Conservation (phyloP, 2,888 invertebrate species). For the Aphrophora alni region DNA sequence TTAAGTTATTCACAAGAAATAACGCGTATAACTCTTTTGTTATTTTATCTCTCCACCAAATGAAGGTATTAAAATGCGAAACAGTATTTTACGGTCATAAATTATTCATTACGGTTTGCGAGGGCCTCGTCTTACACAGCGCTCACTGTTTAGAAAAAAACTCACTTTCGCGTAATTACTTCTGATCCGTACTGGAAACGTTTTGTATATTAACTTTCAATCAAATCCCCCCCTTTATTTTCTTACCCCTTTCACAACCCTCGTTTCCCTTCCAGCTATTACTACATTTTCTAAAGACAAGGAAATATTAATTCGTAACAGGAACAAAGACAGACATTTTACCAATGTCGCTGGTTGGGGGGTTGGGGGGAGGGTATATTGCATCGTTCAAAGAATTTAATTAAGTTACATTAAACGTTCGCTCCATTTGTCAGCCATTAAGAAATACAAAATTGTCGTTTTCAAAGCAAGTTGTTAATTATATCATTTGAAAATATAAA, state of each 20-base stretch:
- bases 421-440: background rate
- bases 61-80: background rate
- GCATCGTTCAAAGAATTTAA: background rate
- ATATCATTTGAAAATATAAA: too few relatives aligned
- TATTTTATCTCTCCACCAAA: background rate
- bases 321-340: too few relatives aligned
- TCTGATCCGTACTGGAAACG: background rate
- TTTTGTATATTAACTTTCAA: constrained; percentile 16
- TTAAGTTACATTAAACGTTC: background rate
- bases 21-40: background rate
- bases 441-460: background rate
- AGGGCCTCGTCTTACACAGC: background rate
- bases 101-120: background rate
- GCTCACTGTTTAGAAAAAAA: background rate
- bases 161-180: background rate
- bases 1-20: background rate
- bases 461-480: background rate
- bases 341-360: too few relatives aligned
- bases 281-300: background rate
- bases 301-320: too few relatives aligned
- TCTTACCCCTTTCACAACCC: background rate
- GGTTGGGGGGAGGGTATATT: too few relatives aligned
- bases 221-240: too few relatives aligned
- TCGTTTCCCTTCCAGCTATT: background rate
- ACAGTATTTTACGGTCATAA: background rate